Evolutionary conservation across 1,140 invertebrate genomes (phyloP), one percentile per base, ranked within the genome.

Genomic region (Andrena cerasifolii): DNA sequence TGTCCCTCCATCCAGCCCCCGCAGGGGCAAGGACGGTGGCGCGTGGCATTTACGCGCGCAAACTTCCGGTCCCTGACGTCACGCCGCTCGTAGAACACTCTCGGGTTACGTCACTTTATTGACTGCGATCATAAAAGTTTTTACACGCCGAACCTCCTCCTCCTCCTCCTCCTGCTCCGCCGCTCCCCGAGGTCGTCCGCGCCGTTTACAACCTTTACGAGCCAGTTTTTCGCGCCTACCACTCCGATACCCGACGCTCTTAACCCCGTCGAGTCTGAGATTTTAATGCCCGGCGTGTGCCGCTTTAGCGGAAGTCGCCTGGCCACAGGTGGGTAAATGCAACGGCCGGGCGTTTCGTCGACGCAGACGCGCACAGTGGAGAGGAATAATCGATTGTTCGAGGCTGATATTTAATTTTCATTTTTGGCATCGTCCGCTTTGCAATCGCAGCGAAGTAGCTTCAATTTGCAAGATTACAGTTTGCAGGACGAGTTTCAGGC

Each of bases 91-190:
- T 91, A 89, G 88, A 89, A 88, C 83, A 79, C 82, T 86, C 87
- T 3, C 8, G 80, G 81, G 86, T 92, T 92, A 92, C 91, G 91
- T 92, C 91, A 93, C 85, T 93, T 93, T 92, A 93, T 92, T 92
- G 89, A 87, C 89, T 87, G 87, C 86, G 87, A 91, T 91, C 91
- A 89, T 92, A 92, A 93, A 92, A 92, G 86, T 89, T 91, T 92
- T 92, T 93, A 92, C 88, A 84, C 82, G 63, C 81, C n/a, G 86
- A 87, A 84, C 82, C 88, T 79, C 83, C 86, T 79, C 5, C 43
- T 5, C n/a, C 14, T 82, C 85, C 80, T 85, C 86, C 82, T 80
- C 81, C 76, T 18, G n/a, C n/a, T n/a, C 1, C 47, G 28, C 12
- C 2, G 0, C 3, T 0, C 5, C 26, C 21, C 66, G 43, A 61